Percentiles rank a stretch among this genome's conserved stretches.
Evolutionary conservation across 2,797 vertebrate species (phyloP).

Genomic region (Orientallactaga sibirica): DNA sequence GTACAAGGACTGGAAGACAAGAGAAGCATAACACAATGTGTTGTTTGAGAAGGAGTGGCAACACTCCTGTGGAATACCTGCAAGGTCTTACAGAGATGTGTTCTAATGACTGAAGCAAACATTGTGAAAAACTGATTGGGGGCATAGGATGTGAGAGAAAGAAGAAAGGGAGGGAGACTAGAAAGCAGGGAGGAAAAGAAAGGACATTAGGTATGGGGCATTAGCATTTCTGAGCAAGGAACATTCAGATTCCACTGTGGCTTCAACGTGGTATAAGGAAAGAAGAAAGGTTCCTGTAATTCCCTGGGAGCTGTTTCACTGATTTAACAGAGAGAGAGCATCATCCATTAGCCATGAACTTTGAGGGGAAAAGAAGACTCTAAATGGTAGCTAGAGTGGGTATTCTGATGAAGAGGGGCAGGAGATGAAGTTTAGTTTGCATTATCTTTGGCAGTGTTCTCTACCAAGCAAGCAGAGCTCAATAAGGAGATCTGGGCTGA

Average conservation of each 20-base stretch:
- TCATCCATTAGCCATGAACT: background rate
- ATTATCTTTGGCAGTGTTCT: background rate
- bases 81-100: background rate
- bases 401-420: background rate
- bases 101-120: background rate
- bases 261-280: background rate
- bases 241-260: background rate
- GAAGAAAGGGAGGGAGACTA: background rate
- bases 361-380: background rate
- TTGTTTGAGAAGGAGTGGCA: background rate
- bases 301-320: background rate
- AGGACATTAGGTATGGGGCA: background rate
- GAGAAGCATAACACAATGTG: background rate
- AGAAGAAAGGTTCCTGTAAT: background rate
- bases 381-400: background rate
- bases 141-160: background rate
- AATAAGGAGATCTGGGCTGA: constrained; percentile 2
- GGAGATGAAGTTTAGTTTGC: background rate
- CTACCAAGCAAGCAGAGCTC: background rate
- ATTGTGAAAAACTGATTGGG: background rate
- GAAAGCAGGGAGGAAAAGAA: no score
- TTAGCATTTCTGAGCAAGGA: background rate
- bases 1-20: background rate
- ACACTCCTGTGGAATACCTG: background rate
- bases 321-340: background rate